phyloP scores from a whole-genome alignment of 2,888 invertebrate species.

The Campopleginae sp. region DNA sequence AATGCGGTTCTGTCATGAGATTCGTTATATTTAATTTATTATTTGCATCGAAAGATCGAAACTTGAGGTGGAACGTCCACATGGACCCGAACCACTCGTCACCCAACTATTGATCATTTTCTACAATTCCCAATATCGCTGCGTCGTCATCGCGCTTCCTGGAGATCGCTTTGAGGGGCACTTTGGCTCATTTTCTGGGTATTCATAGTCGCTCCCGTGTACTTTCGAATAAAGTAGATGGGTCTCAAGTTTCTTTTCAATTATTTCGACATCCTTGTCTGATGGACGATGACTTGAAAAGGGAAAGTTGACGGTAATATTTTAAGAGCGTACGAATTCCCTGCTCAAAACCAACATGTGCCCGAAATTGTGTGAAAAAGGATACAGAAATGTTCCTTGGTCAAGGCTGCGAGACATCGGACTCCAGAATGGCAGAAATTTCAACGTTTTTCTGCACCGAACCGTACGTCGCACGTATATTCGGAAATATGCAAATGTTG shows the following conservation, averaged over 20 bases:
- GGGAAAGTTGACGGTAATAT: background rate
- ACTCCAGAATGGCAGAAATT: conserved; percentile 4
- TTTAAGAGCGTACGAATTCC: background rate
- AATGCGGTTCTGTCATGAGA: background rate
- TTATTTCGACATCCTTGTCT: background rate
- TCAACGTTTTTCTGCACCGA: conserved; percentile 32
- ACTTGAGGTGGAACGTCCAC: background rate
- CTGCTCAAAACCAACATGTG: background rate
- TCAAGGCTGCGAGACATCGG: conserved; percentile 8
- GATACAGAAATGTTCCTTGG: conserved; percentile 3
- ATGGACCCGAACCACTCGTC: background rate
- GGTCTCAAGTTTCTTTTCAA: background rate
- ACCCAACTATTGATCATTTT: conserved; percentile 1
- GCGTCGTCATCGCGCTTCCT: background rate
- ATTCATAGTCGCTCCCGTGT: background rate
- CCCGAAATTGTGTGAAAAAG: background rate
- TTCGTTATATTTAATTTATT: background rate
- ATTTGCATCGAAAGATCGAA: background rate
- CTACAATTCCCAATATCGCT: background rate
- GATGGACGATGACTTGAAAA: background rate
- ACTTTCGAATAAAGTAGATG: background rate
- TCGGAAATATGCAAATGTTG: conserved; percentile 63
- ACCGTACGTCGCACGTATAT: conserved; percentile 10
- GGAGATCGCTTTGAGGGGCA: background rate
- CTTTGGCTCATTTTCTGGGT: background rate